Percentiles rank a stretch among this genome's conserved stretches.
Evolutionary conservation across 2,797 vertebrate genomes (phyloP).

Genomic region (Lycodopsis pacificus): DNA sequence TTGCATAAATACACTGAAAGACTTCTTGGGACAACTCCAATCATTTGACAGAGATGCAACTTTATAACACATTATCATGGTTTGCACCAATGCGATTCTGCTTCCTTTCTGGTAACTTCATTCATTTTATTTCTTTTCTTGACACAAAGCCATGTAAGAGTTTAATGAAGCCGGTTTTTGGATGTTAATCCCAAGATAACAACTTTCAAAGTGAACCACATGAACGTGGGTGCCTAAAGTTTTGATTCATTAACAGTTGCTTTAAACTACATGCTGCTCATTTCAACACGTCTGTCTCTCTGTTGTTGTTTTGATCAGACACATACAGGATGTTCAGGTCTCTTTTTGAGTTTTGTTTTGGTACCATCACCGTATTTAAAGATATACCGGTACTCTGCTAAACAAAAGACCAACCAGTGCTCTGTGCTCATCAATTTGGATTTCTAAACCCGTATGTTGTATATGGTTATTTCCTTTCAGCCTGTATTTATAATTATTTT

Average conservation of each 20-base stretch:
- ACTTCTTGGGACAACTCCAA: neutral
- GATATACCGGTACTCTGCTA: neutral
- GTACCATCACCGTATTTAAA: neutral
- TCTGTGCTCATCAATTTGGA: neutral
- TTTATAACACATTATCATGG: neutral
- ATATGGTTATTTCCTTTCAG: neutral
- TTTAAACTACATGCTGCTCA: neutral
- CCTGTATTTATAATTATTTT: neutral
- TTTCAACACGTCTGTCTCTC: neutral
- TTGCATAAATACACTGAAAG: constrained; percentile 84
- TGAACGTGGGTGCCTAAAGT: neutral
- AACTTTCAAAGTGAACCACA: neutral
- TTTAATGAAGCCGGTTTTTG: constrained; percentile 2
- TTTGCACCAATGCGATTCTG: constrained; percentile 14
- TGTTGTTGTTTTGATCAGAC: neutral
- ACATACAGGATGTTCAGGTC: neutral
- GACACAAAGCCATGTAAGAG: constrained; percentile 12
- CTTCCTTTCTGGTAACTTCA: neutral
- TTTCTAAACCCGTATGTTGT: neutral
- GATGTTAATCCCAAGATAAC: neutral
- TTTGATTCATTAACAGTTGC: neutral
- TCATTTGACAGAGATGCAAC: constrained; percentile 8
- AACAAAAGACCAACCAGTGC: constrained; percentile 10
- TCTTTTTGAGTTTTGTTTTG: neutral
- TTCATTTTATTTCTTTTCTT: neutral